Conservation (phyloP, 2,888 invertebrate genomes). For the Idaea aversata region DNA sequence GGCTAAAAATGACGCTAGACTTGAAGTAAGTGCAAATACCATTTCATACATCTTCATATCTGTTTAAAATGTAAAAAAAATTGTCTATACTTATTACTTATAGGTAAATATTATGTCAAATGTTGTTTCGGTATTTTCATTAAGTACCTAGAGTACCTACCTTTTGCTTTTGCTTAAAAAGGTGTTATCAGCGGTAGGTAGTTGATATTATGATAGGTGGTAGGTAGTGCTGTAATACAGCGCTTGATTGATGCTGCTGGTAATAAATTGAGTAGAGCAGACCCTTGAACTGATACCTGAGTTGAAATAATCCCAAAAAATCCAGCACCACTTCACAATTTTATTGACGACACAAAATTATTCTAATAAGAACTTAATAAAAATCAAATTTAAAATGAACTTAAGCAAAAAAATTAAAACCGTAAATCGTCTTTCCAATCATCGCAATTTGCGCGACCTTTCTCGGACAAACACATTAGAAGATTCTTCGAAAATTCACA, state of each 20-base stretch:
- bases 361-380: conserved; percentile 12
- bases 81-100: too few species aligned
- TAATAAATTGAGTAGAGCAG: too few species aligned
- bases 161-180: too few species aligned
- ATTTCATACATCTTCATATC: not conserved
- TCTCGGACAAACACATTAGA: conserved; percentile 84
- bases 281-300: too few species aligned
- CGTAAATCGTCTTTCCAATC: conserved; percentile 83
- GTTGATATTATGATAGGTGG: too few species aligned
- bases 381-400: not conserved
- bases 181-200: too few species aligned
- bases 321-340: conserved; percentile 3
- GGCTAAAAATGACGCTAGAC: conserved; percentile 61
- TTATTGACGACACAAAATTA: not conserved
- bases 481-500: conserved; percentile 84
- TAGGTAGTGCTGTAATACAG: too few species aligned
- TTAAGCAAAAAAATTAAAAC: conserved; percentile 33
- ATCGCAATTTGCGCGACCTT: conserved; percentile 86
- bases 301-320: not conserved
- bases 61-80: too few species aligned
- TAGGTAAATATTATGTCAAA: too few species aligned
- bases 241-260: too few species aligned
- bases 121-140: too few species aligned
- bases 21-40: conserved; percentile 53
- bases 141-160: too few species aligned